Conservation (phyloP, 2,888 invertebrate genomes). For the Synergus laeviventris region DNA sequence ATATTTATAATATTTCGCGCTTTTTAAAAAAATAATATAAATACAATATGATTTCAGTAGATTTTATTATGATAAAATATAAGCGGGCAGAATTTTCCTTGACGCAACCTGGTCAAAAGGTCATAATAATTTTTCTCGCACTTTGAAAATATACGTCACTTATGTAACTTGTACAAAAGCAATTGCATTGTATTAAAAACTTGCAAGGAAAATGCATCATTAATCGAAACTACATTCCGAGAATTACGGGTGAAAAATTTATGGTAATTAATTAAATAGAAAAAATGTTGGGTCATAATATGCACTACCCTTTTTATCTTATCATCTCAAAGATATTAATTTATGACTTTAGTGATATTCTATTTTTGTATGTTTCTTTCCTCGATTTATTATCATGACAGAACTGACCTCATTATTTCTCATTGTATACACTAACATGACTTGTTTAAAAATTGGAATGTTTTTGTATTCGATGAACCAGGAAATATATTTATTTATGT, state of each 20-base stretch:
- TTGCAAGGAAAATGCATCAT: not conserved
- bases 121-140: not conserved
- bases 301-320: not conserved
- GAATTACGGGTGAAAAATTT: not conserved
- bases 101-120: not conserved
- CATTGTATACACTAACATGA: slow-evolving; percentile 1
- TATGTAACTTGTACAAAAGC: not conserved
- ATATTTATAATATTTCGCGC: too few relatives aligned
- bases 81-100: not conserved
- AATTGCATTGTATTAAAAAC: too few relatives aligned
- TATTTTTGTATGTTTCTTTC: slow-evolving; percentile 14
- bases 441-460: not conserved
- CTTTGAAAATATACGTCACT: not conserved
- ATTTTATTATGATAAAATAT: not conserved
- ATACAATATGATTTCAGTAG: not conserved
- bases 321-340: not conserved
- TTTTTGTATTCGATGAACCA: too few relatives aligned
- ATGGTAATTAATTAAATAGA: not conserved
- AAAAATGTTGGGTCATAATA: not conserved
- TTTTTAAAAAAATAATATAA: too few relatives aligned
- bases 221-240: not conserved
- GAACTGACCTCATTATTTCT: not conserved
- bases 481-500: too few relatives aligned
- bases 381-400: slow-evolving; percentile 15
- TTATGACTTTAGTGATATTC: slow-evolving; percentile 8